Conservation (phyloP, 2,888 invertebrate genomes). For the Biston stratarius region DNA sequence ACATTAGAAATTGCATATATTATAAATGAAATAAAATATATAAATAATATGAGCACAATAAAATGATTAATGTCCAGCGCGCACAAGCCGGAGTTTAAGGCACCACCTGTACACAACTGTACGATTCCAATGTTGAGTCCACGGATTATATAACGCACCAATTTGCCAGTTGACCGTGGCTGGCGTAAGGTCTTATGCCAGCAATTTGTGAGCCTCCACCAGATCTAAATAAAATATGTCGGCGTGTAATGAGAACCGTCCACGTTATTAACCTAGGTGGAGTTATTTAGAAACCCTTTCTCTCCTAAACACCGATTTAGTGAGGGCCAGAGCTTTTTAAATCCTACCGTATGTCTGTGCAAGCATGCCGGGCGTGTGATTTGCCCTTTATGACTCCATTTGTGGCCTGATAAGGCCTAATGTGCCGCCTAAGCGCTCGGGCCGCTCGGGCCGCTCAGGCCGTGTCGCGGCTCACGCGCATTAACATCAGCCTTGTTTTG, state of each 20-base stretch:
- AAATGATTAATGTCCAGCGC: too few relatives aligned
- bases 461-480: slow-evolving; percentile 23
- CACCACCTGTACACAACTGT: background rate
- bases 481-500: slow-evolving; percentile 42
- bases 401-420: slow-evolving; percentile 50
- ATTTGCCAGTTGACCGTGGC: slow-evolving; percentile 9
- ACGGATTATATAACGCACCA: too few relatives aligned
- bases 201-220: slow-evolving; percentile 63
- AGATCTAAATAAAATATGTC: slow-evolving; percentile 67
- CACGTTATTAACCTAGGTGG: slow-evolving; percentile 59
- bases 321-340: slow-evolving; percentile 45
- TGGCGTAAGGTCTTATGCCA: slow-evolving; percentile 49
- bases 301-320: slow-evolving; percentile 44
- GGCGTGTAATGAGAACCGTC: slow-evolving; percentile 66
- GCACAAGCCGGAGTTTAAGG: too few relatives aligned
- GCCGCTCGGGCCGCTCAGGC: background rate
- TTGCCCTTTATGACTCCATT: slow-evolving; percentile 49
- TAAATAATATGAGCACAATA: too few relatives aligned
- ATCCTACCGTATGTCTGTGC: slow-evolving; percentile 50
- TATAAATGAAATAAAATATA: too few relatives aligned
- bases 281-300: slow-evolving; percentile 50
- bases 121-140: background rate
- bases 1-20: too few relatives aligned
- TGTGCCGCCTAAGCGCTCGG: slow-evolving; percentile 34
- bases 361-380: slow-evolving; percentile 47